Percentiles rank a stretch among this genome's conserved stretches.
Conservation (phyloP, 2,888 invertebrate genomes). For the Iselma pallidipennis region DNA sequence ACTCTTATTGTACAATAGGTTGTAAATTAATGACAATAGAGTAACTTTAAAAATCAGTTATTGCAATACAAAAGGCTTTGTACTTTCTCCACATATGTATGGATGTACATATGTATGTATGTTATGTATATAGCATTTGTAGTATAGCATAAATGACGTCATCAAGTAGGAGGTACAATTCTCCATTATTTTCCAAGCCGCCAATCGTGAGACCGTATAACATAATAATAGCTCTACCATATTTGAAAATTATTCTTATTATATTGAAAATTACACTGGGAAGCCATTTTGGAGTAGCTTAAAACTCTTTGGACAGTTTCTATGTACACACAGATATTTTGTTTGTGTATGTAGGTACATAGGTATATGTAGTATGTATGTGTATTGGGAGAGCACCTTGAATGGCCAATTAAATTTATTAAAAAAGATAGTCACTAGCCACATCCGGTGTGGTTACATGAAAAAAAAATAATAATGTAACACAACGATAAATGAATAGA, state of each 20-base stretch:
- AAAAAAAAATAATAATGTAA: constrained; percentile 5
- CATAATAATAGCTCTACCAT: constrained; percentile 51
- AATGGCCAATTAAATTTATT: constrained; percentile 24
- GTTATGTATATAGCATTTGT: not conserved
- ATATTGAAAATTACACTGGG: constrained; percentile 49
- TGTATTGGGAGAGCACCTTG: constrained; percentile 23
- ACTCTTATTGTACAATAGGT: too few relatives aligned
- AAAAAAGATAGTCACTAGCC: constrained; percentile 6
- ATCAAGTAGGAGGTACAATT: constrained; percentile 38
- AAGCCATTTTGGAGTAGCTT: constrained; percentile 44
- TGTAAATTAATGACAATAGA: too few relatives aligned
- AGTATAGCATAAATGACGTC: constrained; percentile 19
- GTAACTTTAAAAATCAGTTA: too few relatives aligned
- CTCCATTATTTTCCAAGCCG: constrained; percentile 37
- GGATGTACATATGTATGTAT: not conserved
- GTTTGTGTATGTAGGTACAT: not conserved
- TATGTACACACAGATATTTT: not conserved
- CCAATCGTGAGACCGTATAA: constrained; percentile 40
- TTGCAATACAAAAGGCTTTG: not conserved
- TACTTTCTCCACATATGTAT: not conserved
- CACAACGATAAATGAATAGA: not conserved
- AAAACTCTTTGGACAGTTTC: not conserved
- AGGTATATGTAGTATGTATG: constrained; percentile 13
- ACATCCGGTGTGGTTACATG: constrained; percentile 16
- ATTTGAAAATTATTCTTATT: constrained; percentile 56